Base-by-base conservation (phyloP, 2,888 invertebrate species). In the Cyaniris semiargus region DNA sequence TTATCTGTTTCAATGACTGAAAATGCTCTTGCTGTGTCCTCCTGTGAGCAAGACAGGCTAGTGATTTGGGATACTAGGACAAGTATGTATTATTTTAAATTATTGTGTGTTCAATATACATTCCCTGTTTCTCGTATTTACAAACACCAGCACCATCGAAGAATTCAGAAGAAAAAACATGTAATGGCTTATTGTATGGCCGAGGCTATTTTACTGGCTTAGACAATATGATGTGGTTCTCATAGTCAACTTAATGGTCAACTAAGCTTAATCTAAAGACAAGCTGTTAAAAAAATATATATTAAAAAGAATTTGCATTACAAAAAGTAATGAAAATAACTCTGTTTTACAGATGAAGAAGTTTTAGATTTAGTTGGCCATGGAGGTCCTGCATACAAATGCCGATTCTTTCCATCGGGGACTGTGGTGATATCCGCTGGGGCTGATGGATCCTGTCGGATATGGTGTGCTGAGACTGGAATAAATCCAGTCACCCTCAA, bases 391-490 rank as follows among this genome's bases (percentile, higher is more conserved):
- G 94, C 96, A 6, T 96, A 96, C 87, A 95, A 94, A 79, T 95
- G 96, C 84, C 90, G 92, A 77, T 96, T 96, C 85, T 97, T 97
- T 83, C 97, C 96, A 44, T 96, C 96, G 21, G 96, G 96, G 1
- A 85, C 95, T 77, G 96, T 96, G 1, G 88, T 96, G 0, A 85
- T 97, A 76, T 95, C 95, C 70, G 96, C 95, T 34, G 96, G 96
- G 13, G 95, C 96, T 56, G 97, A 97, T 89, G 95, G 96, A 83
- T 94, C 95, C 66, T 88, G 96, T 66, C 95, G 95, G 85, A 94
- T 97, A 78, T 97, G 96, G 96, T 96, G 96, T 76, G 96, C 96
- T 0, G 95, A 96, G 82, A 94, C 95, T 44, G 96, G 96, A 31
- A 87, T 94, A 75, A 96, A 96, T 87, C 96, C 96, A 27, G 95